Percentiles rank a stretch among this genome's conserved stretches.
These are phyloP conservation scores for Emys orbicularis DNA, from an alignment of 2,797 vertebrate genomes.

Conservation along the genomic window DNA sequence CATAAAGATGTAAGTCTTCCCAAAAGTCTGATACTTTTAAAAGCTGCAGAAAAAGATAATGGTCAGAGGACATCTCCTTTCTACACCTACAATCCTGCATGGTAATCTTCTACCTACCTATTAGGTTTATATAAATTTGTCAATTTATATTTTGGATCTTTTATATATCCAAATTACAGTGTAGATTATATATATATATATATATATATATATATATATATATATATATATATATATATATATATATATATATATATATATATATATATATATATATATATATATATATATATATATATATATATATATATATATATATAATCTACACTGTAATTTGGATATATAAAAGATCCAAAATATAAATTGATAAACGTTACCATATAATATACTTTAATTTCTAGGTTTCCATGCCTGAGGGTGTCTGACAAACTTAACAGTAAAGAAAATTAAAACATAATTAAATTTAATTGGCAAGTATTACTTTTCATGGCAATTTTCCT, in stretches of 20 bases:
- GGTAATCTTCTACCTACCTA: not conserved
- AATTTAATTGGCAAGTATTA: not conserved
- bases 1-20: not conserved
- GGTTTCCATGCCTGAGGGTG: not conserved
- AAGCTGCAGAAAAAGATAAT: not conserved
- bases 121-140: not conserved
- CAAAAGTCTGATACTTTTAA: not conserved
- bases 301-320: too few species aligned
- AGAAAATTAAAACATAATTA: not conserved
- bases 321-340: not conserved
- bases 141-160: not conserved
- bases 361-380: not conserved
- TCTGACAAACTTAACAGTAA: not conserved
- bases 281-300: too few species aligned
- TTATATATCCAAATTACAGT: not conserved
- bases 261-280: too few species aligned
- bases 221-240: too few species aligned
- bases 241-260: too few species aligned
- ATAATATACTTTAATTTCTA: not conserved
- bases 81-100: not conserved
- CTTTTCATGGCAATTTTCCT: not conserved
- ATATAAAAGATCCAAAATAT: not conserved
- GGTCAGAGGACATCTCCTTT: rapidly evolving
- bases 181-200: too few species aligned
- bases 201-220: too few species aligned